phyloP scores from a whole-genome alignment of 2,797 vertebrate genomes.

The Xenopus petersii region DNA sequence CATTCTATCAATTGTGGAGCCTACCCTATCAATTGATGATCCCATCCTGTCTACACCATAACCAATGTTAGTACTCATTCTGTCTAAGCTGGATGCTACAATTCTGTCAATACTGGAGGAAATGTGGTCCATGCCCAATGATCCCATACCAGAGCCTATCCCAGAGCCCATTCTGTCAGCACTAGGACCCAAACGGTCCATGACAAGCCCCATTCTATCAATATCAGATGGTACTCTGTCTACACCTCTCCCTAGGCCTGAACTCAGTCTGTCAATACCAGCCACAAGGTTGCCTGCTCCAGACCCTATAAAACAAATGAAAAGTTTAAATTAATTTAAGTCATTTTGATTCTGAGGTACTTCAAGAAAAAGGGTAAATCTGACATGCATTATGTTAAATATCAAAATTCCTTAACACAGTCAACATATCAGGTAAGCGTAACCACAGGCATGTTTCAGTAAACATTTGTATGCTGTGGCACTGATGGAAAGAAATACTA shows the following conservation, averaged over 20 bases:
- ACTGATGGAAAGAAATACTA: no score
- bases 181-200: conserved; percentile 69
- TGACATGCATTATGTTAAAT: no score
- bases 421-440: no score
- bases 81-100: conserved; percentile 80
- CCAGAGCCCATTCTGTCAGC: conserved; percentile 72
- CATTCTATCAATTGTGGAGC: conserved; percentile 76
- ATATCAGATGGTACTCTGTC: conserved; percentile 82
- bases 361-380: no score
- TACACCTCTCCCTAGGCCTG: conserved; percentile 71
- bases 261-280: conserved; percentile 72
- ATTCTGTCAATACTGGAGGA: conserved; percentile 84
- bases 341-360: no score
- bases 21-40: conserved; percentile 76
- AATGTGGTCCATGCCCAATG: conserved; percentile 82
- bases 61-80: conserved; percentile 82
- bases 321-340: background rate
- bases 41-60: conserved; percentile 85
- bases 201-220: conserved; percentile 84
- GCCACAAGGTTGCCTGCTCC: conserved; percentile 80
- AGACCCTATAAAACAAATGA: conserved; percentile 52
- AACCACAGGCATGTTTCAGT: no score
- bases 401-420: no score
- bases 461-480: no score
- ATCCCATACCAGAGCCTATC: conserved; percentile 81